Evolutionary conservation across 2,797 vertebrate genomes (phyloP).

Genomic region (Phataginus tricuspis): DNA sequence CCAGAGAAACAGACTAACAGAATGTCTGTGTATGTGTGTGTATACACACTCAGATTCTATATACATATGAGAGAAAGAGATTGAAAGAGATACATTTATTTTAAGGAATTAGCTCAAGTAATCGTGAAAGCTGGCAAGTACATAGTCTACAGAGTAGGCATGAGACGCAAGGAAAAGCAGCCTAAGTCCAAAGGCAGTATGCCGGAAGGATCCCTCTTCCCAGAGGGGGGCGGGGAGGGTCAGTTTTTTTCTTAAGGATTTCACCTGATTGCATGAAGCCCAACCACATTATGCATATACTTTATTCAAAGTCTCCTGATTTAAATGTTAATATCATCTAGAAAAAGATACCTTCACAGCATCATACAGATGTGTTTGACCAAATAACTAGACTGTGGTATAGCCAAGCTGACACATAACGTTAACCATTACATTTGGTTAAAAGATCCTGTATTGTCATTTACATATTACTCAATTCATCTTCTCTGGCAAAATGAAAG

Average conservation of each 20-base stretch:
- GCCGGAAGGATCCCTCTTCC: background rate
- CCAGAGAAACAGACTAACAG: background rate
- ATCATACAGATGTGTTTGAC: background rate
- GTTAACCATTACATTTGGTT: background rate
- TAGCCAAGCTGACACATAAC: background rate
- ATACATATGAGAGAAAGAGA: background rate
- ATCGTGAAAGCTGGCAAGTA: background rate
- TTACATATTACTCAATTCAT: background rate
- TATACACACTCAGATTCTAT: background rate
- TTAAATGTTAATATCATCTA: background rate
- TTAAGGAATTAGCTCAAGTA: background rate
- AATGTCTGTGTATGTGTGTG: background rate
- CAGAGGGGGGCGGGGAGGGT: accelerated
- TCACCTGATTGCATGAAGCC: background rate
- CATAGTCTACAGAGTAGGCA: background rate
- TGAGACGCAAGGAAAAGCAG: background rate
- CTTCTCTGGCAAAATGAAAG: background rate
- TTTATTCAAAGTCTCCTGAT: background rate
- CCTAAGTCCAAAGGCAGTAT: background rate
- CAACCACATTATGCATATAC: background rate
- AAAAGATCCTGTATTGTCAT: background rate
- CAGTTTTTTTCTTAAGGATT: background rate
- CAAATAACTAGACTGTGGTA: background rate
- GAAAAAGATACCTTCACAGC: background rate
- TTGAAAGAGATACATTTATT: background rate